Base-by-base conservation (phyloP, 2,888 invertebrate genomes). In the Nemotelus nigrinus region DNA sequence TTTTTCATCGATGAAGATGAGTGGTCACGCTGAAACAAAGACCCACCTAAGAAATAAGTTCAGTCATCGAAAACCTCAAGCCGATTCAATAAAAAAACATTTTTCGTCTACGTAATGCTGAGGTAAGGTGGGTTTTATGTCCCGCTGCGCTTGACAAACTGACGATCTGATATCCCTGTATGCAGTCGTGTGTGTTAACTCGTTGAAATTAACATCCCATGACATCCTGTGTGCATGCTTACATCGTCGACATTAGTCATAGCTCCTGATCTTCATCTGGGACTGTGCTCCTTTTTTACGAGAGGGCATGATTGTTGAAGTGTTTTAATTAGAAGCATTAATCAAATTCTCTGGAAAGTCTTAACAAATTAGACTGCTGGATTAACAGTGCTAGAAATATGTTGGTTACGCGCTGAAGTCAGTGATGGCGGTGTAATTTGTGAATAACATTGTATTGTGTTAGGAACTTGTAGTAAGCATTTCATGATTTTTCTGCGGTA, bases 141-240 rank as follows among this genome's bases (percentile, higher is more conserved):
- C 82, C 81, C 74, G 82, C 82, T 80, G 82, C 77, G 80, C 79
- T 80, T 82, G 82, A 82, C 81, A 82, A 82, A 82, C 81, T 82
- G 82, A 82, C 81, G 82, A 81, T 81, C 82, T 82, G 82, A 81
- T 81, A 72, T 74, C 75, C 65, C 39, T 68, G 57, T 58, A 55
- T 60, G 65, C 63, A 60, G 48, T 55, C 70, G 47, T 70, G 53
- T 80, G 81, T 74, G 74, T 82, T 81, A 81, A 81, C 81, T 82
- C 81, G 82, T 78, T 79, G 78, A 80, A 80, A 82, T 82, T 82
- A 82, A 81, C 81, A 79, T 81, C 80, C 81, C 81, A 79, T 78
- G 79, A 79, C 77, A 77, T 76, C 76, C 43, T 63, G 76, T 65
- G 67, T 77, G 76, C 63, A 50, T 63, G 78, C 64, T 78, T 76